Base-by-base conservation (phyloP, 2,113 vertebrate genomes). In the Crotalus viridis region DNA sequence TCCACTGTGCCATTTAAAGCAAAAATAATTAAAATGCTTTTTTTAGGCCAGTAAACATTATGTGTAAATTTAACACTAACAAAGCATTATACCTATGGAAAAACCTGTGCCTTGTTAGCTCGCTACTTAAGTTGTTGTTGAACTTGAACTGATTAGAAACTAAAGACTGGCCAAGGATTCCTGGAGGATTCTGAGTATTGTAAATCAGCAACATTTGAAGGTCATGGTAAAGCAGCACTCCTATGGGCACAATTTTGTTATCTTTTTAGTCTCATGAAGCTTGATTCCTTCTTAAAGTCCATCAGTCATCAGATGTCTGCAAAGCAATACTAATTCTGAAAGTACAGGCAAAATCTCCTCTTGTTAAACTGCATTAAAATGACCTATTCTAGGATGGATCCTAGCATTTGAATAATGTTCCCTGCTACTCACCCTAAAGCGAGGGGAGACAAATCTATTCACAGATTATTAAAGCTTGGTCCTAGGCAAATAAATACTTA, bases 351-450 rank as follows among this genome's bases (percentile, higher is more conserved):
- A 54, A 55, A 6, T 46, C 87, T 55, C 43, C 91, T 92, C 85
- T 93, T 90, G 46, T 39, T 91, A 91, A 95, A 87, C 90, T 89
- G 39, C 87, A 94, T 92, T 90, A 64, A 94, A 87, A 95, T 94
- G 96, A 95, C 48, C 46, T 17, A 51, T 90, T n/a, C 48, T 33
- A 55, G 61, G 52, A 21, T 6, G n/a, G 51, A 28, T 54, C 64
- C 61, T 26, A 19, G 48, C 33, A 81, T 19, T 39, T 81, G 48
- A 89, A 39, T 43, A 81, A 92, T 28, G 10, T 52, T 87, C 17
- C 52, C 19, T 46, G 10, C 54, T 43, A 28, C 57, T 90, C 22
- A 28, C 26, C 17, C 10, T 61, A 33, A 33, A 28, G 46, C 12
- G 52, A 24, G 64, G 33, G 43, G 17, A 4, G 10, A 43, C 15